Evolutionary conservation across 2,888 invertebrate species (phyloP).

Genomic region (Clitarchus hookeri): DNA sequence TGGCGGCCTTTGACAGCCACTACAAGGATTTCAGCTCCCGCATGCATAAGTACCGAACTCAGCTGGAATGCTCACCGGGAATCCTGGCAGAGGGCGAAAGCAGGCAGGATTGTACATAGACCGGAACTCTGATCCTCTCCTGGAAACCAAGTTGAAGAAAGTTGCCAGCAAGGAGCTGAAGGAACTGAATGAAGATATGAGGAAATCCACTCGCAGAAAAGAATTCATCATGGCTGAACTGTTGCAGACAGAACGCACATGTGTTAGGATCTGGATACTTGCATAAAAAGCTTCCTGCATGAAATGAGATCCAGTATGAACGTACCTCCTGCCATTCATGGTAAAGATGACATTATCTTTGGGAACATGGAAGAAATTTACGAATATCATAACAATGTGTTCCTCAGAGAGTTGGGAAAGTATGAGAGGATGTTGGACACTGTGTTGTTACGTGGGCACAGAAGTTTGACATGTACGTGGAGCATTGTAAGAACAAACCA

Average conservation of each 20-base stretch:
- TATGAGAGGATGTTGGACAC: slow-evolving; percentile 99
- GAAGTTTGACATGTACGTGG: slow-evolving; percentile 83
- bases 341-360: slow-evolving; percentile 91
- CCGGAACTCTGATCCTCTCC: slow-evolving; percentile 78
- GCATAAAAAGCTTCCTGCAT: slow-evolving; percentile 83
- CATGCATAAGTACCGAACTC: slow-evolving; percentile 78
- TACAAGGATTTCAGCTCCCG: slow-evolving; percentile 82
- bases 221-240: slow-evolving; percentile 97
- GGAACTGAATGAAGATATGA: slow-evolving; percentile 89
- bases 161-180: slow-evolving; percentile 68
- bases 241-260: slow-evolving; percentile 93
- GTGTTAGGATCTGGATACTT: slow-evolving; percentile 94
- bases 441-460: slow-evolving; percentile 98
- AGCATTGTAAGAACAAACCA: slow-evolving; percentile 98
- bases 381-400: slow-evolving; percentile 93
- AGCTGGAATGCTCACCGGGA: slow-evolving; percentile 78
- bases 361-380: slow-evolving; percentile 98
- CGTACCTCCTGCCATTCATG: slow-evolving; percentile 76
- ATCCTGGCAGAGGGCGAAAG: slow-evolving; percentile 63
- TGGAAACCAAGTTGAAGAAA: slow-evolving; percentile 80
- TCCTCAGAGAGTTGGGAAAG: slow-evolving; percentile 93
- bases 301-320: slow-evolving; percentile 74
- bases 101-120: slow-evolving; percentile 67
- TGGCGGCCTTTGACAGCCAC: slow-evolving; percentile 89
- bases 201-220: slow-evolving; percentile 90